Evolutionary conservation across 2,113 vertebrate genomes (phyloP).

Genomic region (Picathartes gymnocephalus): DNA sequence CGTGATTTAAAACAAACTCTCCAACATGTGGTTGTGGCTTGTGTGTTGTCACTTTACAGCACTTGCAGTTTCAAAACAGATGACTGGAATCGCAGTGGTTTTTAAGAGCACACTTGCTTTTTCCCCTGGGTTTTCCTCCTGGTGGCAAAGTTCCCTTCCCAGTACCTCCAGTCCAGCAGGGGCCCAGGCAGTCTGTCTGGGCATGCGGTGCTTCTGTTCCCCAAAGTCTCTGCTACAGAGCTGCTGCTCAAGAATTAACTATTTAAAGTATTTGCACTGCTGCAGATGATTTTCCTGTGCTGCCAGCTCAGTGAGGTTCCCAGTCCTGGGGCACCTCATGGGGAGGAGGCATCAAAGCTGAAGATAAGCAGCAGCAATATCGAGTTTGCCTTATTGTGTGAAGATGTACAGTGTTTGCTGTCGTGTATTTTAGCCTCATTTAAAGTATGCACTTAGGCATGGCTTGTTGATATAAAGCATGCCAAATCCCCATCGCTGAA

Average conservation of each 20-base stretch:
- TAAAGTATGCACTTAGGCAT: neutral
- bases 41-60: slow-evolving; percentile 25
- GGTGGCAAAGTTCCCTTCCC: neutral
- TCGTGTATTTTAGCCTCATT: neutral
- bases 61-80: slow-evolving; percentile 48
- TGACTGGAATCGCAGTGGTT: neutral
- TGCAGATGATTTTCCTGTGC: neutral
- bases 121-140: neutral
- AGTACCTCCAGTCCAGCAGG: neutral
- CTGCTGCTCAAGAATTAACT: neutral
- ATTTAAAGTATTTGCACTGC: neutral
- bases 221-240: rapidly evolving
- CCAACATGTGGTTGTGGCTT: slow-evolving; percentile 38
- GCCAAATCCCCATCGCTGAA: neutral
- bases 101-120: neutral
- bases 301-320: neutral
- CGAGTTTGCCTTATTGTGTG: neutral
- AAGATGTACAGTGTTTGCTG: slow-evolving; percentile 15
- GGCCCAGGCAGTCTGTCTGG: neutral
- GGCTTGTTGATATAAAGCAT: slow-evolving; percentile 1
- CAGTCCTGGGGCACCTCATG: rapidly evolving
- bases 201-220: rapidly evolving
- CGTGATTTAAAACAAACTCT: slow-evolving; percentile 49
- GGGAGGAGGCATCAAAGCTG: neutral
- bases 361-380: neutral